Base-by-base conservation (phyloP, 1,140 invertebrate species). In the Coboldia fuscipes region DNA sequence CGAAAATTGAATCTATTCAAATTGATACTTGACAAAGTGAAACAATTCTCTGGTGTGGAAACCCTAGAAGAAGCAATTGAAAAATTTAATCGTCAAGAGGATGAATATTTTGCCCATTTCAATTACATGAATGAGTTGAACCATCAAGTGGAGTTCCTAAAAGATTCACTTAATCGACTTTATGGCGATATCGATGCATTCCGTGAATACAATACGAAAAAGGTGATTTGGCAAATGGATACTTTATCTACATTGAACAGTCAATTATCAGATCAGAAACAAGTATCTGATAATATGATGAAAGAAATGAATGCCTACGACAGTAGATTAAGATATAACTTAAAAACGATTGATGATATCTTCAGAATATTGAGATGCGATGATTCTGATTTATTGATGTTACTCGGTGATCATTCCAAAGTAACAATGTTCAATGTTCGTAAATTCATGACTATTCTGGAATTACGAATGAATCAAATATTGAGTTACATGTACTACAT, bases 61-160 rank as follows among this genome's bases (percentile, higher is more conserved):
- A 41, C 43, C 6, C 39, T 51, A 12, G 40, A 45, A 15, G 42
- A 46, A 15, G 47, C 50, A 8, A 51, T 51, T 5, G 42, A 48
- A 0, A 49, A 47, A 37, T 51, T 49, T 28, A 45, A 46, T 29
- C 38, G 45, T 35, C 45, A 49, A 38, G 49, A 51, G 36, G 48
- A 45, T 23, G 42, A 51, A 13, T 48, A 46, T 33, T 51, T 49
- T 38, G 48, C 49, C 0, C 47, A 47, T 39, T 49, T 49, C 26
- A 51, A 51, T 34, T 48, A 51, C n/a, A 43, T 47, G 30, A 51
- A 51, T 31, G 48, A 49, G 37, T 45, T 51, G 39, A 49, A 44
- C 35, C 49, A 47, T 30, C 49, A 49, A 23, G 45, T 51, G 3
- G 48, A 46, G 7, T 20, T 51, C 27, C 40, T 50, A 0, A 48